Conservation (phyloP, 53 echinoderm and acorn worm species). For the Temnopleurus reevesii region DNA sequence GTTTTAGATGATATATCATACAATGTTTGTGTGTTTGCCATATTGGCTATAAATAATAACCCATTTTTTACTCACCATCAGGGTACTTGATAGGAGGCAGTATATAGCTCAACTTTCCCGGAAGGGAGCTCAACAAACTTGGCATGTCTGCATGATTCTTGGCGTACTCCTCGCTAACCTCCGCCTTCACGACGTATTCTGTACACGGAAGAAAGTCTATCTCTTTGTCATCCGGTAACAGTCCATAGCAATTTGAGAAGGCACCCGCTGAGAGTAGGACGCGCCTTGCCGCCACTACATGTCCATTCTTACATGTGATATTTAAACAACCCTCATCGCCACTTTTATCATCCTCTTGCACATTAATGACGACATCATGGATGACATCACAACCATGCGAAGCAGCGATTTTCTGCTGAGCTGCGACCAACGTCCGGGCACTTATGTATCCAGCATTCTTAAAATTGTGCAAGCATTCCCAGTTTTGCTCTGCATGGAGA, state of each 20-base stretch:
- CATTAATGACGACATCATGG: slow-evolving; percentile 55
- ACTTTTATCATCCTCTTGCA: not conserved
- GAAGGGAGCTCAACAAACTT: not conserved
- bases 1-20: too few relatives aligned
- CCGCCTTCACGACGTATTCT: slow-evolving; percentile 60
- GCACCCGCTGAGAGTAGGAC: slow-evolving; percentile 69
- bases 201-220: slow-evolving; percentile 52
- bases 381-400: slow-evolving; percentile 67
- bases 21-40: too few relatives aligned
- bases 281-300: slow-evolving; percentile 35
- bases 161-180: slow-evolving; percentile 65
- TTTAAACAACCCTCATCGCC: not conserved
- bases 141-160: slow-evolving; percentile 71
- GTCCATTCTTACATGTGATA: slow-evolving; percentile 45
- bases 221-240: slow-evolving; percentile 49
- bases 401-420: slow-evolving; percentile 63
- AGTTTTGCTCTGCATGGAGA: slow-evolving; percentile 20
- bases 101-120: not conserved
- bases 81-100: slow-evolving; percentile 88
- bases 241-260: slow-evolving; percentile 60
- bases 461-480: not conserved
- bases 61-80: slow-evolving; percentile 90
- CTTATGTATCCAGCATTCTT: slow-evolving; percentile 60
- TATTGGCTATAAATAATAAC: too few relatives aligned
- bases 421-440: slow-evolving; percentile 56